phyloP scores from a whole-genome alignment of 2,113 vertebrate species.

The Corydoras maculifer region DNA sequence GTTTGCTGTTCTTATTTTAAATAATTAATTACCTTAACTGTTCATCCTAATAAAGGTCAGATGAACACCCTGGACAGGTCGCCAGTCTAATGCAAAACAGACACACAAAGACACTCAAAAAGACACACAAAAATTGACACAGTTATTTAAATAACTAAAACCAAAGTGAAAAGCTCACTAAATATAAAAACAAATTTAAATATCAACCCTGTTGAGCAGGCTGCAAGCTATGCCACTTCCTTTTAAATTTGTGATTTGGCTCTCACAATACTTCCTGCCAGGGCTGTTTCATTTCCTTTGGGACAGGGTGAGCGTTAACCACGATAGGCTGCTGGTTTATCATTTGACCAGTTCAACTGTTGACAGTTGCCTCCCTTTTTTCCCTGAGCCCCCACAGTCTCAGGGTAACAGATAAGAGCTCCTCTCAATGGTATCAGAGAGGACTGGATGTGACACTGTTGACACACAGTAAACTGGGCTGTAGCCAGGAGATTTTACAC shows the following conservation, averaged over 20 bases:
- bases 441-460: not conserved
- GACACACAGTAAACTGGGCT: not conserved
- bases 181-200: no score
- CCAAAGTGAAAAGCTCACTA: no score
- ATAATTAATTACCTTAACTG: no score
- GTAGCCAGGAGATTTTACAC: not conserved
- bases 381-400: slow-evolving; percentile 43
- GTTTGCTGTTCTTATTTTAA: no score
- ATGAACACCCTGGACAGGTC: no score
- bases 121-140: no score
- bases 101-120: no score
- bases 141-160: no score
- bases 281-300: not conserved
- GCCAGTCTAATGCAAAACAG: no score
- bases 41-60: no score
- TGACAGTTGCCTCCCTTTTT: slow-evolving; percentile 50
- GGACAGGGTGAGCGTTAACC: not conserved
- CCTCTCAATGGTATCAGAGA: slow-evolving; percentile 38
- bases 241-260: not conserved
- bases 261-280: not conserved
- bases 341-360: slow-evolving; percentile 62
- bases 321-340: slow-evolving; percentile 56
- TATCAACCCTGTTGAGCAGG: not conserved
- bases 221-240: not conserved
- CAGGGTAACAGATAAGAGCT: slow-evolving; percentile 65